Conservation (phyloP, 2,113 vertebrate genomes). For the Trematomus loennbergii region DNA sequence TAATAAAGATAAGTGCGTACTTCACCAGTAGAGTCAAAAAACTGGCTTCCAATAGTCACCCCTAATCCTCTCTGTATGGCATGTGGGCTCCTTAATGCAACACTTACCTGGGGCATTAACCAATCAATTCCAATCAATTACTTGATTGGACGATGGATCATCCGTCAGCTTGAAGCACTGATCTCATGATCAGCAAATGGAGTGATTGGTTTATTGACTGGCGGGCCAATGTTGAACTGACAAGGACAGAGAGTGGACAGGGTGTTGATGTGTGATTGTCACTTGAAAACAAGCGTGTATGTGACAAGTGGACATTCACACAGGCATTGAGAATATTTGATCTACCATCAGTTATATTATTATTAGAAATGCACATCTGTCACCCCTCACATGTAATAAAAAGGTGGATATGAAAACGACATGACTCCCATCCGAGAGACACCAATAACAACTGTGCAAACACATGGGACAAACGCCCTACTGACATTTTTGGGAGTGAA, state of each 20-base stretch:
- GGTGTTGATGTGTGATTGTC: constrained; percentile 5
- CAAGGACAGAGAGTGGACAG: constrained; percentile 12
- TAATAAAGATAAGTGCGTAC: constrained; percentile 14
- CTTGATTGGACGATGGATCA: constrained; percentile 8
- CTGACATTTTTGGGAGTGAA: too few species aligned
- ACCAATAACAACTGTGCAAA: neutral
- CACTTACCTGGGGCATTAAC: constrained; percentile 17
- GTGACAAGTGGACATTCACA: neutral
- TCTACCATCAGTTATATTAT: neutral
- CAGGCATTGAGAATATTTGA: neutral
- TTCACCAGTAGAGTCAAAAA: constrained; percentile 26
- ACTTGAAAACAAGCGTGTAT: neutral
- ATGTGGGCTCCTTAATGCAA: constrained; percentile 32
- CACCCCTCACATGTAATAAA: neutral
- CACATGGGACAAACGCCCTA: too few species aligned
- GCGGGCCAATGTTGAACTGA: constrained; percentile 21
- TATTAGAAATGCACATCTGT: neutral
- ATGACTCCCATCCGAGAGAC: neutral
- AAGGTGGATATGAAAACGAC: neutral
- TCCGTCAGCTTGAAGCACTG: constrained; percentile 33
- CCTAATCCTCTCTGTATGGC: constrained; percentile 10
- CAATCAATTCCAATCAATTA: constrained; percentile 45
- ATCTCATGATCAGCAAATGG: constrained; percentile 37
- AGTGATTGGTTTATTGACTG: constrained; percentile 34
- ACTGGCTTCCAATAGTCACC: neutral